Evolutionary conservation across 2,888 invertebrate genomes (phyloP).

Genomic region (Quadroppia sp.): DNA sequence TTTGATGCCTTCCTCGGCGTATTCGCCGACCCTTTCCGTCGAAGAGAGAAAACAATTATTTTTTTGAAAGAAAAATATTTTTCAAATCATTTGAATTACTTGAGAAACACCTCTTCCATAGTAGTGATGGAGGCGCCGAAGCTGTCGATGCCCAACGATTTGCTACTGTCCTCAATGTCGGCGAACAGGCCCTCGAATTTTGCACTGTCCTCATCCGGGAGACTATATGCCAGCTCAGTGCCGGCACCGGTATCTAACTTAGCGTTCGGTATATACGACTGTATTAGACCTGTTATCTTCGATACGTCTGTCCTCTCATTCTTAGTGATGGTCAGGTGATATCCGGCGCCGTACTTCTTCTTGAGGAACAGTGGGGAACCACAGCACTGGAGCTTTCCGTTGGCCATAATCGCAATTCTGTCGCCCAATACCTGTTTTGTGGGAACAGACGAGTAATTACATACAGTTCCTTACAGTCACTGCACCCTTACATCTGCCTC

Average conservation of each 20-base stretch:
- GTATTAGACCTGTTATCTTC: constrained; percentile 49
- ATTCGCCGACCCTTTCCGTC: constrained; percentile 32
- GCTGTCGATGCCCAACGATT: constrained; percentile 64
- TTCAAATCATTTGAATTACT: constrained; percentile 57
- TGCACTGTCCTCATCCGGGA: constrained; percentile 62
- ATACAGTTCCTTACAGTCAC: not conserved
- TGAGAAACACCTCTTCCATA: constrained; percentile 86
- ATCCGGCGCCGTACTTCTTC: constrained; percentile 55
- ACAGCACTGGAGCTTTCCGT: constrained; percentile 67
- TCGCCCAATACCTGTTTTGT: constrained; percentile 76
- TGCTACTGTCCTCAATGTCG: constrained; percentile 61
- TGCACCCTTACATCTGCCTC: constrained; percentile 58
- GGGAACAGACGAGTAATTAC: too few relatives aligned
- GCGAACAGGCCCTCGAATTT: constrained; percentile 62
- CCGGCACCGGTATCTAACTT: constrained; percentile 67
- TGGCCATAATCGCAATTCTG: constrained; percentile 77
- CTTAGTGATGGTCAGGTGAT: constrained; percentile 47
- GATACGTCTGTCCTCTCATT: not conserved
- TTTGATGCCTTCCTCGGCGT: constrained; percentile 37
- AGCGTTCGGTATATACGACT: constrained; percentile 53
- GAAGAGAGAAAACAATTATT: not conserved
- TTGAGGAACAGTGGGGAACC: constrained; percentile 80
- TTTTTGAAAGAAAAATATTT: not conserved
- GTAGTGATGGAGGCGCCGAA: constrained; percentile 82
- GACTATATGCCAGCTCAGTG: constrained; percentile 67